Evolutionary conservation across 2,113 vertebrate genomes (phyloP), one percentile per base, ranked within the genome.

Genomic region (Chlorodrepanis virens): DNA sequence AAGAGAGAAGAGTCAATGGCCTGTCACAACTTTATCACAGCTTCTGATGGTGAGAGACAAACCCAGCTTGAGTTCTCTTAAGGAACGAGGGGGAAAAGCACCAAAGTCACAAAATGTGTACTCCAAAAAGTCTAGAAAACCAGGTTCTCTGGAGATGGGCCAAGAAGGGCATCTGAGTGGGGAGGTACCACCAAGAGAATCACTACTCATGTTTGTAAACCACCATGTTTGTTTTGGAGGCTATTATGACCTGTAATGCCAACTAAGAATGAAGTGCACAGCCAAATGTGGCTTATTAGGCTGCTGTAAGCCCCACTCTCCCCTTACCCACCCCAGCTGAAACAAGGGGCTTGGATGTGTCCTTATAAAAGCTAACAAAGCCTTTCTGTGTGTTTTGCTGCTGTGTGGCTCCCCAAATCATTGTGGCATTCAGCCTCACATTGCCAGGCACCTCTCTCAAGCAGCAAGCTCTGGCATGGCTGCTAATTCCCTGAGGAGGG

Each of bases 381-480:
- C 35, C 17, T 53, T 81, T 69, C n/a, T 79, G 25, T 60, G 42
- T 49, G 7, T 83, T 57, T 49, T 7, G 20, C 53, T 79, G 64
- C n/a, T 75, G 25, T 63, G 63, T 65, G 75, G 27, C 44, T 74
- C 44, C 57, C 40, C 33, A 54, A 0, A 63, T 65, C 28, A 4
- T 27, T 0, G 0, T 19, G 31, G 23, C 3, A 2, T 25, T 56
- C 24, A 61, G n/a, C 31, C 42, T 53, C 25, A 37, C 24, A 37
- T 63, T 68, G 31, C 25, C 63, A 77, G 42, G 5, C 65, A 39
- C 20, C 19, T 65, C 50, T 90, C 56, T 14, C 31, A 68, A 70
- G 74, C 0, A 50, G 56, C 68, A 61, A 77, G 19, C 61, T 82
- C 37, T 68, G 8, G 10, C 13, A 24, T 33, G 35, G 49, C n/a